A percentile compares a stretch with the other conserved stretches of the same genome.
Conservation (phyloP, 92 coral and sea anemone genomes). For the Hydrozoanthus gracilis region DNA sequence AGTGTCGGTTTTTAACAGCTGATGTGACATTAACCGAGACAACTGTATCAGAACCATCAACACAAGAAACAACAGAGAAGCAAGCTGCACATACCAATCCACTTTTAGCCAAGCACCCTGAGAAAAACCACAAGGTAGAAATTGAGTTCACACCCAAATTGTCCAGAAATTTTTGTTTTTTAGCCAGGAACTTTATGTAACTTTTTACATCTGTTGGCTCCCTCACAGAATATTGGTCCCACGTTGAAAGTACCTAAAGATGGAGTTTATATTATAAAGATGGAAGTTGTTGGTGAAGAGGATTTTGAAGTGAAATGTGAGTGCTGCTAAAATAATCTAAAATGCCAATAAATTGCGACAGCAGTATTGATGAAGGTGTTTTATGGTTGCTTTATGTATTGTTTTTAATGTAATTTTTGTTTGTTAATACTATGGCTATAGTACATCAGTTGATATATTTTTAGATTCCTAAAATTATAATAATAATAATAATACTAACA, state of each 20-base stretch:
- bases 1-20: neutral
- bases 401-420: no score
- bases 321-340: neutral
- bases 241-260: slow-evolving; percentile 7
- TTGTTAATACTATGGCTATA: no score
- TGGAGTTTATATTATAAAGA: neutral
- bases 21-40: neutral
- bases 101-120: no score
- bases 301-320: slow-evolving; percentile 1
- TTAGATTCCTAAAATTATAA: no score
- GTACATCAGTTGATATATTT: no score
- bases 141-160: no score
- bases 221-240: neutral
- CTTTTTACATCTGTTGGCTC: neutral
- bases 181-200: neutral
- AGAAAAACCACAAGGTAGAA: no score
- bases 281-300: neutral
- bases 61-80: neutral
- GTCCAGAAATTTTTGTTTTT: no score
- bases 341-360: no score
- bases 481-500: no score
- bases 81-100: no score
- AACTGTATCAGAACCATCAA: neutral
- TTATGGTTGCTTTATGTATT: no score
- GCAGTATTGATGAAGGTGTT: neutral